These are phyloP conservation scores for Semaprochilodus insignis DNA, from an alignment of 2,797 vertebrate species.

Conservation along the genomic window DNA sequence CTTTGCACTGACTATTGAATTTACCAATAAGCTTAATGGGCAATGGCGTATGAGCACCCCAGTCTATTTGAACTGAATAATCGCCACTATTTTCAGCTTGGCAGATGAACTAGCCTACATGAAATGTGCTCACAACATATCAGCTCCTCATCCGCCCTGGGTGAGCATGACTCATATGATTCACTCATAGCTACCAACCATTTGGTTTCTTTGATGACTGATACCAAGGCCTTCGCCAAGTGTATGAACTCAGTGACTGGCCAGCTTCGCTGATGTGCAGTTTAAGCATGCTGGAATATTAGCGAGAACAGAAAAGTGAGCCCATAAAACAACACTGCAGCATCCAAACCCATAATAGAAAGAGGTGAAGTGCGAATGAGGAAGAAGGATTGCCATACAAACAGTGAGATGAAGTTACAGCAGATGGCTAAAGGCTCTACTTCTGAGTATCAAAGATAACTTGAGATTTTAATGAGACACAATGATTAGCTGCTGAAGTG, in stretches of 20 bases:
- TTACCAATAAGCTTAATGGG: not conserved
- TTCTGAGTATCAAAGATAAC: not conserved
- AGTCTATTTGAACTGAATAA: not conserved
- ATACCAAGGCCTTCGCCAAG: conserved; percentile 3
- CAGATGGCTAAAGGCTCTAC: not conserved
- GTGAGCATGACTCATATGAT: conserved; percentile 11
- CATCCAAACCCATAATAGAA: not conserved
- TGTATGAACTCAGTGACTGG: not conserved
- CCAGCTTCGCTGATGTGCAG: not conserved
- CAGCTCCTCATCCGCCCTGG: not conserved
- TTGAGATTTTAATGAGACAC: not conserved
- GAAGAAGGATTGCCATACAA: not conserved
- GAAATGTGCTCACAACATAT: conserved; percentile 19
- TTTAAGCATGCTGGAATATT: not conserved
- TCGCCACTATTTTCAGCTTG: conserved; percentile 11
- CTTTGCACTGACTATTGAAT: not conserved
- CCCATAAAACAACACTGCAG: not conserved
- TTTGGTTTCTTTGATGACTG: conserved; percentile 14
- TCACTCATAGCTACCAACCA: not conserved
- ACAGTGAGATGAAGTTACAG: not conserved
- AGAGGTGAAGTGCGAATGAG: not conserved
- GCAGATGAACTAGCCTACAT: conserved; percentile 15
- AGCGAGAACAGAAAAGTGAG: not conserved
- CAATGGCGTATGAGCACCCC: no score
- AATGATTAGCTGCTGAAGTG: not conserved